Evolutionary conservation across 2,113 vertebrate genomes (phyloP).

Genomic region (Fulica atra): DNA sequence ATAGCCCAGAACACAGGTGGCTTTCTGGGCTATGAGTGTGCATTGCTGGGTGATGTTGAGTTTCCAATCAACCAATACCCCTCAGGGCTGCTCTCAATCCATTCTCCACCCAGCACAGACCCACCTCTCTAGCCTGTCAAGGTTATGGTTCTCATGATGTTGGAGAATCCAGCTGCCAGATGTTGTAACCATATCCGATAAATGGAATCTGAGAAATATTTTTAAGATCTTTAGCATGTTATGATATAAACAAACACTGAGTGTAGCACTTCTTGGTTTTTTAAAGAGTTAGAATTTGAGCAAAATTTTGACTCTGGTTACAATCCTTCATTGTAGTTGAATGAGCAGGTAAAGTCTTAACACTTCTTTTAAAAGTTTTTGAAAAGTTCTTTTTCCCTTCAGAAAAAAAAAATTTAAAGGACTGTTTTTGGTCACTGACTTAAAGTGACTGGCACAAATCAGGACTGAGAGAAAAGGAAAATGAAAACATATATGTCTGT

Average conservation of each 20-base stretch:
- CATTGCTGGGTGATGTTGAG: too few species aligned
- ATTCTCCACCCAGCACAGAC: too few species aligned
- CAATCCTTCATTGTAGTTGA: background rate
- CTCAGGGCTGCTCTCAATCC: too few species aligned
- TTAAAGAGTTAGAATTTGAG: background rate
- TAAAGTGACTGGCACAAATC: background rate
- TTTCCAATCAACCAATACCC: too few species aligned
- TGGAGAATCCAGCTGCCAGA: background rate
- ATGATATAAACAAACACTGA: background rate
- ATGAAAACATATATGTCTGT: accelerated
- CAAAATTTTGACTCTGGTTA: background rate
- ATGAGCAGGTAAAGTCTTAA: background rate
- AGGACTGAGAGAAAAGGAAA: background rate
- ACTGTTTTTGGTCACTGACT: background rate
- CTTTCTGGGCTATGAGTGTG: too few species aligned
- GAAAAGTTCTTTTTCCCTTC: background rate
- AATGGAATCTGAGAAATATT: background rate
- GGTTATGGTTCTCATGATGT: background rate
- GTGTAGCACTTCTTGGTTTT: background rate
- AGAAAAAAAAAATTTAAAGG: background rate
- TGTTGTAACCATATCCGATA: background rate
- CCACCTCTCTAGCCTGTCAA: too few species aligned
- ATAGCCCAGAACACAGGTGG: too few species aligned
- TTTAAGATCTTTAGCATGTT: background rate
- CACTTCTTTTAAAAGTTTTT: accelerated